Evolutionary conservation across 2,797 vertebrate genomes (phyloP), one percentile per base, ranked within the genome.

Genomic region (Dicrostonyx torquatus): DNA sequence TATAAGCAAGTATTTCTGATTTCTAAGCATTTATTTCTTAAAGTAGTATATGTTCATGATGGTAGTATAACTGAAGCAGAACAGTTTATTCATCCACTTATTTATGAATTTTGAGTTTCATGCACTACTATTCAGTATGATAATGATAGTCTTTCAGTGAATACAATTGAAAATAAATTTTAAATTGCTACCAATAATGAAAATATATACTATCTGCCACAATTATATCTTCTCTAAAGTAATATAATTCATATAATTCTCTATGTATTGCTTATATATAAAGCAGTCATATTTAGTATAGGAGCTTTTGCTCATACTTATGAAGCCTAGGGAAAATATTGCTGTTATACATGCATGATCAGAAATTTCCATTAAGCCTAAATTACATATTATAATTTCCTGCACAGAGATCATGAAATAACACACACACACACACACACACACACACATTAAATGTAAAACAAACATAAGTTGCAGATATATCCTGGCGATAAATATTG

Each of bases 401-500:
- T 80, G 24, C 45, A 95, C 62, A 95, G 90, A 90, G 40, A 93
- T 31, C 14, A 6, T 0, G 17, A 60, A 62, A 31, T 64, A 13
- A 17, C 6, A 55, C 53, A 55, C 53, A 55, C 53, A 55, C 3
- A 53, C 50, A 53, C 50, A 53, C 50, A 50, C 48, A 50, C 48
- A 45, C 43, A 48, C 45, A 48, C 7, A 48, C 17, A 55, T 18
- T 55, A 18, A 55, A 20, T 55, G 43, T 24, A 62, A 95, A 97
- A 50, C 40, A 93, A 96, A 50, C 53, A 93, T 58, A 0, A 87
- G 22, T 0, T 89, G 50, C n/a, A 87, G 78, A 91, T 87, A 92
- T 91, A 72, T 82, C 86, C 60, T 77, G 15, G 55, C 93, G 73
- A 93, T 83, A 92, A 91, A 91, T 93, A 93, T 86, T 73, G 91